Evolutionary conservation across 2,113 vertebrate species (phyloP), one percentile per base, ranked within the genome.

Genomic region (Lepus americanus): DNA sequence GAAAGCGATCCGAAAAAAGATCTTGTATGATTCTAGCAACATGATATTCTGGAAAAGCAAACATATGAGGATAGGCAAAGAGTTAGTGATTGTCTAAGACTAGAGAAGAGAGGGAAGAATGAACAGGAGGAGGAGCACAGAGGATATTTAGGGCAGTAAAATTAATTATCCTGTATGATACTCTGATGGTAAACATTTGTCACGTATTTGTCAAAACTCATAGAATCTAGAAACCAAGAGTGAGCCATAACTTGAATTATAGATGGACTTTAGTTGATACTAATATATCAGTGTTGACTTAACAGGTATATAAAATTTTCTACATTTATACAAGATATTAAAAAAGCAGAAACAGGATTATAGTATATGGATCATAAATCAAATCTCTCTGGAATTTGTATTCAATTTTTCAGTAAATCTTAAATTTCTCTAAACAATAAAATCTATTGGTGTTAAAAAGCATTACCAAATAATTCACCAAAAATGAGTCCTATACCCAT

Each of bases 301-400:
- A 63, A n/a, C n/a, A 69, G 1, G 7, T 55, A 4, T 59, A 66
- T 22, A 7, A 74, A 53, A 31, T 33, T 31, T 8, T 19, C 1
- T 13, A 72, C 17, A n/a, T 4, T n/a, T 81, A 25, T 64, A 6
- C 9, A 69, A 73, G n/a, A 49, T 33, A 19, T 89, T 76, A 66
- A 63, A 64, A 67, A 55, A 55, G 0, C 61, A 20, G 4, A n/a
- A 61, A 84, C 51, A 20, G 17, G 2, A 7, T 12, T 19, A 19
- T 53, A 4, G 1, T 5, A 0, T 81, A 10, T 89, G 29, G 2
- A 1, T 33, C 16, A 27, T 25, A 22, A 29, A n/a, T 31, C 16
- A 11, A 19, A 79, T 25, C 8, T 73, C 44, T 59, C 13, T 70
- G 13, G 23, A n/a, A 8, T 33, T 44, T 81, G 4, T 10, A 1